Conservation (phyloP, 2,888 invertebrate species). For the Sphaeridia pumilis region DNA sequence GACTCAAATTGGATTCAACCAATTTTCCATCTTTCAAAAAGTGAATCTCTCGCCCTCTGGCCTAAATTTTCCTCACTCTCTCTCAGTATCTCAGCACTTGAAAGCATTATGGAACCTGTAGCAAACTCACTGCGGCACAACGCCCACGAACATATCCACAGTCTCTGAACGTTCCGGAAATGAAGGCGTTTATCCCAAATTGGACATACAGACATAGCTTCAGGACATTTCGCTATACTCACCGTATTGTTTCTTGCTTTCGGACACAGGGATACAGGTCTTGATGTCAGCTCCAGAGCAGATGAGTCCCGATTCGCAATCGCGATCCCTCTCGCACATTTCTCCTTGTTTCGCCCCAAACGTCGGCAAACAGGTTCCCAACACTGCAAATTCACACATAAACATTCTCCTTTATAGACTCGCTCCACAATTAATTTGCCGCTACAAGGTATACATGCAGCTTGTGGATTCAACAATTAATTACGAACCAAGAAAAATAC, state of each 20-base stretch:
- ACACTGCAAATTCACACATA: too few relatives aligned
- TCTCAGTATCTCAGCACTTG: not conserved
- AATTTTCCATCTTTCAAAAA: too few relatives aligned
- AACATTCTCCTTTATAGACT: not conserved
- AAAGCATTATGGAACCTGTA: not conserved
- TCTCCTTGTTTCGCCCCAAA: slow-evolving; percentile 69
- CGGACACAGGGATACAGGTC: slow-evolving; percentile 65
- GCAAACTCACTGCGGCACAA: not conserved
- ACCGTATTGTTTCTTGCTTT: slow-evolving; percentile 66
- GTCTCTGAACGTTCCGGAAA: too few relatives aligned
- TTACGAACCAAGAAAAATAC: too few relatives aligned
- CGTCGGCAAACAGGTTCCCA: slow-evolving; percentile 54
- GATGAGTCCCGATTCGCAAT: slow-evolving; percentile 70
- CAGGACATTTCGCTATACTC: too few relatives aligned
- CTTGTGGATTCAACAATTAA: too few relatives aligned
- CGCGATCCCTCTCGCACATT: slow-evolving; percentile 67
- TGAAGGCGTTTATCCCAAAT: not conserved
- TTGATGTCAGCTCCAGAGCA: slow-evolving; percentile 58
- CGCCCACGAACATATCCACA: not conserved
- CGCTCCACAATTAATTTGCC: not conserved
- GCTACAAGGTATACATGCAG: too few relatives aligned
- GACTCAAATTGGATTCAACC: too few relatives aligned
- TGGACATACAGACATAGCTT: not conserved
- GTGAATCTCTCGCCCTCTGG: not conserved
- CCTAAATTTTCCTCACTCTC: not conserved